phyloP scores from a whole-genome alignment of 2,113 vertebrate species.

The Microcebus tavaratra region DNA sequence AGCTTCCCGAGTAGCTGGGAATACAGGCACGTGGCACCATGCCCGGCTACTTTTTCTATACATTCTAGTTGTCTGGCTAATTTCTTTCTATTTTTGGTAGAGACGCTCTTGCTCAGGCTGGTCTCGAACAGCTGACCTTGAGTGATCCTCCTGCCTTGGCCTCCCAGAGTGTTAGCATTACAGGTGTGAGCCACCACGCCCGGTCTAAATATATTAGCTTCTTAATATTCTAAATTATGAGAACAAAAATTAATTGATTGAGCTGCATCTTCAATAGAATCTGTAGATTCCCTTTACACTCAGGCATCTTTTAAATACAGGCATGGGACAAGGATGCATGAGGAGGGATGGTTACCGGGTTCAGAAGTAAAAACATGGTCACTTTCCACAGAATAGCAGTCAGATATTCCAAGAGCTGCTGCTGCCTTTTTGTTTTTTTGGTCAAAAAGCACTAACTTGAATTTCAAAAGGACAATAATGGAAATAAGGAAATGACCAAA shows the following conservation, averaged over 20 bases:
- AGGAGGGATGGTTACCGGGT: not conserved
- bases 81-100: too few relatives aligned
- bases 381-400: not conserved
- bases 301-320: not conserved
- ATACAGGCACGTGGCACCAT: too few relatives aligned
- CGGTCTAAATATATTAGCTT: not conserved
- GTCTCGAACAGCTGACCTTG: too few relatives aligned
- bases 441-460: constrained; percentile 23
- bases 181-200: too few relatives aligned
- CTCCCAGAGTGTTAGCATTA: too few relatives aligned
- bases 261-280: not conserved
- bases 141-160: too few relatives aligned
- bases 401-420: not conserved
- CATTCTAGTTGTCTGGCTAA: too few relatives aligned
- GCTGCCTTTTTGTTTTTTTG: not conserved
- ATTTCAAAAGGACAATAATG: constrained; percentile 18
- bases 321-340: not conserved
- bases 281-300: not conserved
- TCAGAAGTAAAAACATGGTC: not conserved
- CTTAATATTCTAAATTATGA: not conserved
- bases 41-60: too few relatives aligned
- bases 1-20: too few relatives aligned
- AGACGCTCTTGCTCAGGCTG: too few relatives aligned
- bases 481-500: constrained; percentile 40
- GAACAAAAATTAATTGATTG: not conserved